phyloP scores from a whole-genome alignment of 2,888 invertebrate genomes.

The Drosophila limbata region DNA sequence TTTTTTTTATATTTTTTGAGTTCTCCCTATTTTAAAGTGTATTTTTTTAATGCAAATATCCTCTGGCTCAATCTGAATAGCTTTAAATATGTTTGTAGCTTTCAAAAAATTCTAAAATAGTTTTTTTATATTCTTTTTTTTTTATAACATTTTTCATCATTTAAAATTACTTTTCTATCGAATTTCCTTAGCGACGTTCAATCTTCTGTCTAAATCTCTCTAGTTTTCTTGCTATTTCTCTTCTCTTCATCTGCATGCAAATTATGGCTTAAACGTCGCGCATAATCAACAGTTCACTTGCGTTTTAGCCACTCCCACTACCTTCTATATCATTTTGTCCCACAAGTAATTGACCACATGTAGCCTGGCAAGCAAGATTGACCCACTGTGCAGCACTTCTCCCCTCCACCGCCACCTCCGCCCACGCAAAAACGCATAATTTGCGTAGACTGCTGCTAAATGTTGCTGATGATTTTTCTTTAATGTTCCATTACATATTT shows the following conservation, averaged over 20 bases:
- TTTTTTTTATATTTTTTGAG: no score
- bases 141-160: neutral
- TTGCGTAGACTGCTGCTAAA: conserved; percentile 52
- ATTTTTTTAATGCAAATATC: no score
- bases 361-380: conserved; percentile 22
- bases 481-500: conserved; percentile 69
- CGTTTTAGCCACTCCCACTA: neutral
- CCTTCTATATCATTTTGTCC: neutral
- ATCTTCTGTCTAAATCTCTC: neutral
- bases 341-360: conserved; percentile 62
- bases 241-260: conserved; percentile 66
- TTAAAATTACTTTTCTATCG: neutral
- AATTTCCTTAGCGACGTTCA: neutral
- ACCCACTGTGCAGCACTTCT: conserved; percentile 8
- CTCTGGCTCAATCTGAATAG: no score
- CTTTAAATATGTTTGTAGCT: no score
- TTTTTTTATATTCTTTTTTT: no score
- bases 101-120: no score
- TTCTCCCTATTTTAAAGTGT: no score
- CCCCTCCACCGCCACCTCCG: neutral
- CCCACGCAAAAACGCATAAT: conserved; percentile 19
- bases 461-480: conserved; percentile 72
- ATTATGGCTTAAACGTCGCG: conserved; percentile 56
- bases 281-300: conserved; percentile 57
- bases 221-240: neutral